Evolutionary conservation across 2,113 vertebrate species (phyloP).

Genomic region (Cyrtonyx montezumae): DNA sequence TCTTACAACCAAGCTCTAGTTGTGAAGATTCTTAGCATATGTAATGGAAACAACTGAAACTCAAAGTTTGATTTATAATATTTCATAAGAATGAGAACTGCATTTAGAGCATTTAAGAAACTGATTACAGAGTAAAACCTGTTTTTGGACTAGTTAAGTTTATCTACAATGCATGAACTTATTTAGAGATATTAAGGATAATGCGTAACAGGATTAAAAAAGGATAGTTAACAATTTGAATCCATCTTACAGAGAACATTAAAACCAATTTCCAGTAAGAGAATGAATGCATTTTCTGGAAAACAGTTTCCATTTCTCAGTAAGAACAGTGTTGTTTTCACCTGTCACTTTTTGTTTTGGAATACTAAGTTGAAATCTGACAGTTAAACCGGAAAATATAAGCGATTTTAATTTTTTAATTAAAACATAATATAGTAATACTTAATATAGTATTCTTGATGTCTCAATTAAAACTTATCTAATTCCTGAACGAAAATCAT

Average conservation of each 20-base stretch:
- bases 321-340: neutral
- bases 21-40: neutral
- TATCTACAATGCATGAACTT: neutral
- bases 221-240: neutral
- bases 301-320: neutral
- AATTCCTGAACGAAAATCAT: neutral
- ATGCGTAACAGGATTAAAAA: neutral
- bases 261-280: neutral
- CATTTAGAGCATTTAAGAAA: neutral
- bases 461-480: neutral
- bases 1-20: neutral
- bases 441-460: neutral
- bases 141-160: neutral
- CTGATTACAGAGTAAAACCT: neutral
- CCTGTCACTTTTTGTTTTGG: neutral
- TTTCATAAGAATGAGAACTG: neutral
- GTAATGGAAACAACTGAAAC: neutral
- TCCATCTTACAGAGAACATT: neutral
- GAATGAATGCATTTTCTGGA: neutral
- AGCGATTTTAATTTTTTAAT: neutral
- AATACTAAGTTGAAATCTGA: neutral
- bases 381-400: neutral
- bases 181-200: fast-evolving
- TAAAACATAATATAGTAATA: neutral
- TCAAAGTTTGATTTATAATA: neutral